These are phyloP conservation scores for Scaptomyza tumidula DNA, from an alignment of 2,888 invertebrate genomes.

Conservation along the genomic window DNA sequence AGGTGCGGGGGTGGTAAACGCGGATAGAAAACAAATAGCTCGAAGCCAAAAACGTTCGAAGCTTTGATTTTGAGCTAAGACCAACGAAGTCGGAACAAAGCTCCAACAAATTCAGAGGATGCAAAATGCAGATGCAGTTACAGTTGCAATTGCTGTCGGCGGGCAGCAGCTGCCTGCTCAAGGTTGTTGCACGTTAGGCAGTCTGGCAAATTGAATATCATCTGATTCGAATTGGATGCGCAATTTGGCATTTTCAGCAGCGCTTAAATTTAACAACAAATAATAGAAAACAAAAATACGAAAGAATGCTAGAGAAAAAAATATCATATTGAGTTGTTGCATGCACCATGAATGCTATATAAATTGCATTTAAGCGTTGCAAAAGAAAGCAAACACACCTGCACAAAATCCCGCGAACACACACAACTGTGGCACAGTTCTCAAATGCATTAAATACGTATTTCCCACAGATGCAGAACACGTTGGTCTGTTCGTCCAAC, in stretches of 20 bases:
- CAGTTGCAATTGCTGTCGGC: constrained; percentile 31
- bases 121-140: constrained; percentile 15
- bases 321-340: constrained; percentile 23
- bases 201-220: constrained; percentile 34
- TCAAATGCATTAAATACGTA: constrained; percentile 43
- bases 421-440: constrained; percentile 40
- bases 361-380: constrained; percentile 36
- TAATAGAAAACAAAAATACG: constrained; percentile 1
- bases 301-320: neutral
- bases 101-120: neutral
- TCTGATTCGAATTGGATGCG: constrained; percentile 33
- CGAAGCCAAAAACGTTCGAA: constrained; percentile 6
- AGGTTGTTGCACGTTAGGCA: constrained; percentile 20
- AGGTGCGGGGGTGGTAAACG: neutral
- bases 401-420: neutral
- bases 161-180: constrained; percentile 14
- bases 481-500: constrained; percentile 2
- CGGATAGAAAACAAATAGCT: constrained; percentile 28
- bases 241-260: neutral
- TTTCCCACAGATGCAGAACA: constrained; percentile 37
- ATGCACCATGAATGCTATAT: constrained; percentile 19
- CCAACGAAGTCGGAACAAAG: constrained; percentile 4
- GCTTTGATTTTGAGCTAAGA: constrained; percentile 21
- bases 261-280: neutral
- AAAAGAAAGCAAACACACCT: neutral